phyloP scores from a whole-genome alignment of 2,113 vertebrate genomes.

The Muntiacus muntjak region DNA sequence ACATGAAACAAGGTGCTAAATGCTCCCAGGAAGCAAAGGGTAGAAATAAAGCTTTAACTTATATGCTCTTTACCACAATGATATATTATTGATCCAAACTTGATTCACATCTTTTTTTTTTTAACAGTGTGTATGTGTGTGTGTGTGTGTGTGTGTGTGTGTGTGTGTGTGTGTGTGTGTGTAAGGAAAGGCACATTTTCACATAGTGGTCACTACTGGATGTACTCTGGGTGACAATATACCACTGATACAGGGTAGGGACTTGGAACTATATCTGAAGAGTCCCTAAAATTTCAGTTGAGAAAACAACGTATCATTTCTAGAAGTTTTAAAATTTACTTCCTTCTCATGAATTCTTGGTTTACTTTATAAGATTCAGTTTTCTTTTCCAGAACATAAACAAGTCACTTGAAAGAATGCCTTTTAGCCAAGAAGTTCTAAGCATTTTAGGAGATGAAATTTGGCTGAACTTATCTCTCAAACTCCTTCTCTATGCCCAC shows the following conservation, averaged over 20 bases:
- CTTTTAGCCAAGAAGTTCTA: constrained; percentile 6
- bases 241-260: not conserved
- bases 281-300: not conserved
- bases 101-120: not conserved
- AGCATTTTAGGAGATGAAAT: constrained; percentile 12
- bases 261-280: not conserved
- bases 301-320: not conserved
- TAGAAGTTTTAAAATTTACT: not conserved
- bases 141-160: not conserved
- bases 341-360: constrained; percentile 7
- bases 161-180: not conserved
- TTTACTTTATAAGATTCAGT: constrained; percentile 51
- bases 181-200: not conserved
- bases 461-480: constrained; percentile 21
- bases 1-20: not conserved
- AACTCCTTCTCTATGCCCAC: not conserved
- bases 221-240: not conserved
- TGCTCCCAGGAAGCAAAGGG: not conserved
- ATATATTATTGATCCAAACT: not conserved
- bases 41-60: not conserved
- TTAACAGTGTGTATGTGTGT: not conserved
- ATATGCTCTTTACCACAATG: not conserved
- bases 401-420: constrained; percentile 22
- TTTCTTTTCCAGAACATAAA: not conserved
- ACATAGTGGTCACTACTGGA: not conserved